Base-by-base conservation (phyloP, 2,888 invertebrate genomes). In the Sesamia inferens region DNA sequence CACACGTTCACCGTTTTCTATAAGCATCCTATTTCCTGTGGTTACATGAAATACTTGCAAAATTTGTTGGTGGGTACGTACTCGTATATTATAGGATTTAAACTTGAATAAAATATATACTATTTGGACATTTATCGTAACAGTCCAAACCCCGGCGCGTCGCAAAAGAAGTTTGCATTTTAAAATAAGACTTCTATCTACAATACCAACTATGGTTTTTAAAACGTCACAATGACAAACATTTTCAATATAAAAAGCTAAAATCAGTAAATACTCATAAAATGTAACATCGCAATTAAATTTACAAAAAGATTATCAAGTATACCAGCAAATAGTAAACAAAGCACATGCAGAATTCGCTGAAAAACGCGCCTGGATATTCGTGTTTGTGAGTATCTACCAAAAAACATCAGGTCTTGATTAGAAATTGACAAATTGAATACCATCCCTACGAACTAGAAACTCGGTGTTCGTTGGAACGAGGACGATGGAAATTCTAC, bases 1-100 rank as follows among this genome's bases (percentile, higher is more conserved):
- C 57, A 74, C 19, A 64, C 55, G 47, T 31, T 64, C 48, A 65
- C 57, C 65, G 57, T 57, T 71, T 71, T 78, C 70, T 65, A 48
- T 58, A 55, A 74, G 67, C 59, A 65, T 55, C 57, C 44, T 63
- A 74, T 81, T 82, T 82, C 68, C 68, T 74, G 70, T 5, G 39
- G 47, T 31, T 62, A 71, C 48, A 47, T 68, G 51, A 79, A 65
- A 71, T 68, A 14, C 24, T 69, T 5, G 16, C 16, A 57, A 14
- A 68, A 68, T 57, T 58, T 54, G 0, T 22, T 59, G 47, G 14
- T 16, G 31, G 19, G 6, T 14, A 66, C 8, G 16, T n/a, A 24
- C 48, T n/a, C n/a, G n/a, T n/a, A n/a, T n/a, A 48, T 59, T 47
- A n/a, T 16, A 14, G 44, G 51, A 51, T 54, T 47, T 22, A 44